Conservation (phyloP, 2,797 vertebrate species). For the Chelon labrosus region DNA sequence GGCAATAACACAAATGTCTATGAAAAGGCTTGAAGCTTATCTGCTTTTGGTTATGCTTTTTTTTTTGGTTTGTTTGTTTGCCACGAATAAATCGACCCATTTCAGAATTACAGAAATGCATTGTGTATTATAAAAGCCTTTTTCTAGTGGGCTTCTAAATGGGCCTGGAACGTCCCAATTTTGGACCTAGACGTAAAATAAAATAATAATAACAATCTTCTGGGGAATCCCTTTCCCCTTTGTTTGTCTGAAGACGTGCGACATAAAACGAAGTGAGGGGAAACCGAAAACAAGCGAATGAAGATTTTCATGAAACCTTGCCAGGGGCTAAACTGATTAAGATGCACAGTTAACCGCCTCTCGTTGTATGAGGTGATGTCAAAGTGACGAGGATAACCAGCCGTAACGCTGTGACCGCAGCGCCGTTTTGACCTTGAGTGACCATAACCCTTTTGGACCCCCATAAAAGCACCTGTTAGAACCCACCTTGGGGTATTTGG, state of each 20-base stretch:
- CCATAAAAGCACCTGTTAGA: constrained; percentile 51
- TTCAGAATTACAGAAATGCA: too few relatives aligned
- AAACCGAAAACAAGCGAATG: constrained; percentile 55
- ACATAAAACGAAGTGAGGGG: constrained; percentile 46
- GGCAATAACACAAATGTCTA: neutral
- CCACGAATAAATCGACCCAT: constrained; percentile 26
- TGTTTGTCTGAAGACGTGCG: constrained; percentile 46
- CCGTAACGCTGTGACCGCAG: constrained; percentile 22
- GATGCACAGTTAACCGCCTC: constrained; percentile 62
- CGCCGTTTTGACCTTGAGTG: constrained; percentile 52
- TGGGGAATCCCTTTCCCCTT: constrained; percentile 12
- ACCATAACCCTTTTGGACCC: constrained; percentile 50
- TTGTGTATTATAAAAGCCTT: neutral
- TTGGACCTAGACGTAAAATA: constrained; percentile 18
- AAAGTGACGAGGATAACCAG: constrained; percentile 66
- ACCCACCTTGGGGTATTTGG: constrained; percentile 41
- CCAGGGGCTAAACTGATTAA: constrained; percentile 72
- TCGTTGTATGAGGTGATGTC: constrained; percentile 57
- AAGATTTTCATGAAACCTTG: constrained; percentile 64
- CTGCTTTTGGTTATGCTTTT: constrained; percentile 13
- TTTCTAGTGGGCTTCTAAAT: constrained; percentile 48
- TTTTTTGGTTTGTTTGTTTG: constrained; percentile 18
- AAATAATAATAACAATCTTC: constrained; percentile 11
- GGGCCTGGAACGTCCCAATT: constrained; percentile 29
- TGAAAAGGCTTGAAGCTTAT: constrained; percentile 8